phyloP scores from a whole-genome alignment of 2,113 vertebrate species.

The Plectropomus leopardus region DNA sequence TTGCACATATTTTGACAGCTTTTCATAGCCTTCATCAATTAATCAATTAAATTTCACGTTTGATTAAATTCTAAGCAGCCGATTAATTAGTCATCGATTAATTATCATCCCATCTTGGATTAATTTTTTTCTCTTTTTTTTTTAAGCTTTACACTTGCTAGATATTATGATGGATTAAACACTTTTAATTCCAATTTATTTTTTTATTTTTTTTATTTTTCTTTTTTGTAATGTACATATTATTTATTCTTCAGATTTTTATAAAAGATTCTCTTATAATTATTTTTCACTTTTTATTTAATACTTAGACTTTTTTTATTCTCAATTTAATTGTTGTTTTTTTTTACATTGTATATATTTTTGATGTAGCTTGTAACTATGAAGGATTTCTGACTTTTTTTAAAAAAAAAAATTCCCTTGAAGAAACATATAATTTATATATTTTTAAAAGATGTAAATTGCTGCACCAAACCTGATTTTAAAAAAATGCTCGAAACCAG shows the following conservation, averaged over 20 bases:
- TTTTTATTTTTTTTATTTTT: neutral
- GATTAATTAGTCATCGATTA: too few relatives aligned
- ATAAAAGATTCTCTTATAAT: neutral
- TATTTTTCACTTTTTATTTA: neutral
- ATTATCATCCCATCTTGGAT: too few relatives aligned
- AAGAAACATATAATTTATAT: neutral
- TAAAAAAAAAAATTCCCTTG: too few relatives aligned
- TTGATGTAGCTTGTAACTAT: neutral
- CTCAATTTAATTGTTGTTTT: neutral
- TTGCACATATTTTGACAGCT: too few relatives aligned
- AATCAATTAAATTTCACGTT: too few relatives aligned
- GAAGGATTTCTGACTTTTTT: neutral
- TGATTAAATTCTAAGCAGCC: too few relatives aligned
- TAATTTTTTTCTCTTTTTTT: neutral
- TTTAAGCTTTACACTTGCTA: neutral
- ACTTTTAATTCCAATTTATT: neutral
- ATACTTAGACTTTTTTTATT: neutral
- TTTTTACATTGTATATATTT: neutral
- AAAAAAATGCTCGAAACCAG: neutral
- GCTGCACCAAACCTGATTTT: neutral
- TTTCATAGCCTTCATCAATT: too few relatives aligned
- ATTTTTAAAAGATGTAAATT: too few relatives aligned
- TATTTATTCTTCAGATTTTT: neutral
- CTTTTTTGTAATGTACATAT: neutral
- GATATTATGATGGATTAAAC: neutral